phyloP scores from a whole-genome alignment of 2,113 vertebrate species.

The Tenebrosternarchus preto region DNA sequence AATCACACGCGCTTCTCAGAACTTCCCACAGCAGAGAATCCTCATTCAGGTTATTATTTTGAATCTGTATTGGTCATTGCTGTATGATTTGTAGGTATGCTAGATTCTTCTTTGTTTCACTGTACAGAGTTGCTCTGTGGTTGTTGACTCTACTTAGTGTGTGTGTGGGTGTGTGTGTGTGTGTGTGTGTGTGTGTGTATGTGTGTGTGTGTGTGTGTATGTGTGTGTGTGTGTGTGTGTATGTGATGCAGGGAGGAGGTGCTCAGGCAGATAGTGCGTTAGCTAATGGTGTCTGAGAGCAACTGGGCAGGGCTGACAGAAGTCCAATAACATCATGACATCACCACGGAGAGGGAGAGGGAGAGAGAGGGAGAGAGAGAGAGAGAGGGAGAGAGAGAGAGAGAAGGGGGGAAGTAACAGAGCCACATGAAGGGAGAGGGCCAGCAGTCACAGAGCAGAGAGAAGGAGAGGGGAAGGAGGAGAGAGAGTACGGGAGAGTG shows the following conservation, averaged over 20 bases:
- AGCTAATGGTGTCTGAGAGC: constrained; percentile 72
- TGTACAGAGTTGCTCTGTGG: background rate
- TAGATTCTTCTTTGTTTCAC: constrained; percentile 13
- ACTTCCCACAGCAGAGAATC: too few relatives aligned
- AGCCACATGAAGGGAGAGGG: constrained; percentile 41
- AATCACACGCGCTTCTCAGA: too few relatives aligned
- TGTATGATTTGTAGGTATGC: background rate
- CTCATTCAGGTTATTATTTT: too few relatives aligned
- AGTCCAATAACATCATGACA: constrained; percentile 78
- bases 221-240: constrained; percentile 16
- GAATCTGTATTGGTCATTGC: background rate
- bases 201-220: constrained; percentile 34
- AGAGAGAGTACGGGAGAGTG: constrained; percentile 51
- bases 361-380: too few relatives aligned
- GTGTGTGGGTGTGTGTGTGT: background rate
- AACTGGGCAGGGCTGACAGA: constrained; percentile 75
- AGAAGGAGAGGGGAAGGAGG: constrained; percentile 26
- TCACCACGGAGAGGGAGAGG: constrained; percentile 63
- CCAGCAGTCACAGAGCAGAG: constrained; percentile 48
- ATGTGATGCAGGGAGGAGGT: constrained; percentile 43
- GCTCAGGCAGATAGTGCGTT: constrained; percentile 71
- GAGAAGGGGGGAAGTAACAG: constrained; percentile 48
- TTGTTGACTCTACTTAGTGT: too few relatives aligned
- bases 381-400: constrained; percentile 45
- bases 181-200: background rate